Evolutionary conservation across 2,113 vertebrate genomes (phyloP).

Genomic region (Oxyruncus cristatus): DNA sequence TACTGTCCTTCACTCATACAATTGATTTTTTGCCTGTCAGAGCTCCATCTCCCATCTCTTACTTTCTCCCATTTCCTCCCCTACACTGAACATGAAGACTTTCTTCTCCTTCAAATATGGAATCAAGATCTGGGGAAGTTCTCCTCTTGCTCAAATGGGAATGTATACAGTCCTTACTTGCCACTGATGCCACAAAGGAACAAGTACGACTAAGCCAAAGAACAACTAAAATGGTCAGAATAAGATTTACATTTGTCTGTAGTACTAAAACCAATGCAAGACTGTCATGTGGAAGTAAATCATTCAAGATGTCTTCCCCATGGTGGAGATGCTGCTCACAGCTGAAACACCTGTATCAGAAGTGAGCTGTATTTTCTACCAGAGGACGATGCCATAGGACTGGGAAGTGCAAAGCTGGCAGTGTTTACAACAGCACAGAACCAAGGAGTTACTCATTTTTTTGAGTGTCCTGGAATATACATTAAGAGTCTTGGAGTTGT

Average conservation of each 20-base stretch:
- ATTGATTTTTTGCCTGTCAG: neutral
- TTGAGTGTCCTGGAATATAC: neutral
- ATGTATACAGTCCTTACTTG: neutral
- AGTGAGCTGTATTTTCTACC: neutral
- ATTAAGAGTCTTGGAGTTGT: neutral
- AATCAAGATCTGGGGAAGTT: neutral
- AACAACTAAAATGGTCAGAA: neutral
- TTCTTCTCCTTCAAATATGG: neutral
- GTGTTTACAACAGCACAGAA: neutral
- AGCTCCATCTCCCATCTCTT: neutral
- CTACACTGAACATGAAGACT: neutral
- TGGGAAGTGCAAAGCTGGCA: neutral
- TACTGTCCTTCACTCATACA: neutral
- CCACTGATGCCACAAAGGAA: neutral
- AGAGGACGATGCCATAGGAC: neutral
- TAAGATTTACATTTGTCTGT: neutral
- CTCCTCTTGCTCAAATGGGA: neutral
- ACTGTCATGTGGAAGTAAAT: neutral
- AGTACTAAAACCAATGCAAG: neutral
- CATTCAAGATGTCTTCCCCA: neutral
- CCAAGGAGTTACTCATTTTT: conserved; percentile 4
- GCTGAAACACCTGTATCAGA: neutral
- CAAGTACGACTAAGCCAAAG: neutral
- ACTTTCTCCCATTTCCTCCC: neutral
- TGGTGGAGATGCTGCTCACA: neutral